phyloP scores from a whole-genome alignment of 23 tunicate species.

The Styela clava region DNA sequence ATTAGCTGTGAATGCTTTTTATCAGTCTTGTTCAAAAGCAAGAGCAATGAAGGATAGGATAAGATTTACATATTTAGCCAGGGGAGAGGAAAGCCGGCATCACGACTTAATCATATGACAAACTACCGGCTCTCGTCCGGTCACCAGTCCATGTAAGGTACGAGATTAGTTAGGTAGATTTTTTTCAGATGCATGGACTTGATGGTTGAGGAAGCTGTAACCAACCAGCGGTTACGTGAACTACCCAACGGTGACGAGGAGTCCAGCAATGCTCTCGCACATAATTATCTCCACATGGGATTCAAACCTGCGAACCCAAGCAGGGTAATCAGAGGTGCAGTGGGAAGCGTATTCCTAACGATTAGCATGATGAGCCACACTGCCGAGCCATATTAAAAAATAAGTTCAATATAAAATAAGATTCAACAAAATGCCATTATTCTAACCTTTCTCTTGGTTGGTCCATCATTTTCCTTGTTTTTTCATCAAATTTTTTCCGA shows the following conservation, averaged over 20 bases:
- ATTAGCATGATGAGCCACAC: neutral
- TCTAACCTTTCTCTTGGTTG: neutral
- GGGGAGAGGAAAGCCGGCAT: neutral
- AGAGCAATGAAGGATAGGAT: neutral
- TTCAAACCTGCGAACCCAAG: neutral
- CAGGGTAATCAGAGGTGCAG: neutral
- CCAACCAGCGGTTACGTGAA: neutral
- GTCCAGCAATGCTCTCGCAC: neutral
- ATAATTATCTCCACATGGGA: neutral
- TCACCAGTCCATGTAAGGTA: neutral
- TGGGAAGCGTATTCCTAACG: neutral
- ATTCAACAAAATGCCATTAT: neutral
- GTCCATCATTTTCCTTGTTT: neutral
- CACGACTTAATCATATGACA: neutral
- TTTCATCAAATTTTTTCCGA: slow-evolving; percentile 4
- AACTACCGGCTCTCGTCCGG: neutral
- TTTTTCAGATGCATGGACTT: too few relatives aligned
- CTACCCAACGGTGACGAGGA: neutral
- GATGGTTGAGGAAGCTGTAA: neutral
- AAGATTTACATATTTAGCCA: neutral
- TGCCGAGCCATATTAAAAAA: too few relatives aligned
- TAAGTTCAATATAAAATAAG: too few relatives aligned
- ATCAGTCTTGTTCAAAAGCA: too few relatives aligned
- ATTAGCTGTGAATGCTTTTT: too few relatives aligned
- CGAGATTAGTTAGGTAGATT: too few relatives aligned